phyloP scores from a whole-genome alignment of 2,113 vertebrate genomes.

The Lanius ludovicianus region DNA sequence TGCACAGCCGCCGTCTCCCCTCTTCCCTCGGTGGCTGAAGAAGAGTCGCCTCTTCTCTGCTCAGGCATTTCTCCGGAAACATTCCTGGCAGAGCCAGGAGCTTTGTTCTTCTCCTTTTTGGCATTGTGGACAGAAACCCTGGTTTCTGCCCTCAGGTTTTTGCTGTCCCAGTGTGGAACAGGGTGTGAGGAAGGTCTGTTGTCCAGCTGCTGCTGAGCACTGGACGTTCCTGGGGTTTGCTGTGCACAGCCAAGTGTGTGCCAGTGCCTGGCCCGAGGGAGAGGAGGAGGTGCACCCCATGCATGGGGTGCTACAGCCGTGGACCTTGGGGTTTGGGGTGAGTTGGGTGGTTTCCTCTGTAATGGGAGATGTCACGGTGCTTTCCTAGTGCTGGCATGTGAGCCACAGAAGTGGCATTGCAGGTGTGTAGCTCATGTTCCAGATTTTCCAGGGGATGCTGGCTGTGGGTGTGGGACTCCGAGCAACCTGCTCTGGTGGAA shows the following conservation, averaged over 20 bases:
- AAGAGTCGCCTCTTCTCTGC: fast-evolving
- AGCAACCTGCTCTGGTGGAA: neutral
- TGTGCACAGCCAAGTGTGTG: fast-evolving
- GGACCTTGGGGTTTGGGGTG: neutral
- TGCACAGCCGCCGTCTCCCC: neutral
- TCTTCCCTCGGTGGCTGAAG: fast-evolving
- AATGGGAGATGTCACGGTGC: neutral
- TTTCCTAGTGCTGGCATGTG: neutral
- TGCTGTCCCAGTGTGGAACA: neutral
- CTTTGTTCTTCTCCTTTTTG: neutral
- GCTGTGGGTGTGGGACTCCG: neutral
- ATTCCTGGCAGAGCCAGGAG: neutral
- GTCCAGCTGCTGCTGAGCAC: fast-evolving
- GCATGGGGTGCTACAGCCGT: fast-evolving
- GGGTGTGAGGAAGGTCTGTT: neutral
- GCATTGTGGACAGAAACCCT: neutral
- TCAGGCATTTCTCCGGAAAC: neutral
- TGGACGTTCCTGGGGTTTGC: fast-evolving
- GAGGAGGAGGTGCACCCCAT: neutral
- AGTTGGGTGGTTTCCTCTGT: neutral
- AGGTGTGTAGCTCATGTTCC: fast-evolving
- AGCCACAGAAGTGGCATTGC: neutral
- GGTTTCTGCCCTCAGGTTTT: neutral
- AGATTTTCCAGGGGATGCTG: neutral
- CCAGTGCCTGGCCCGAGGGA: neutral